Percentiles rank a stretch among this genome's conserved stretches.
These are phyloP conservation scores for Hypotaenidia philippensis DNA, from an alignment of 2,797 vertebrate genomes.

Conservation along the genomic window DNA sequence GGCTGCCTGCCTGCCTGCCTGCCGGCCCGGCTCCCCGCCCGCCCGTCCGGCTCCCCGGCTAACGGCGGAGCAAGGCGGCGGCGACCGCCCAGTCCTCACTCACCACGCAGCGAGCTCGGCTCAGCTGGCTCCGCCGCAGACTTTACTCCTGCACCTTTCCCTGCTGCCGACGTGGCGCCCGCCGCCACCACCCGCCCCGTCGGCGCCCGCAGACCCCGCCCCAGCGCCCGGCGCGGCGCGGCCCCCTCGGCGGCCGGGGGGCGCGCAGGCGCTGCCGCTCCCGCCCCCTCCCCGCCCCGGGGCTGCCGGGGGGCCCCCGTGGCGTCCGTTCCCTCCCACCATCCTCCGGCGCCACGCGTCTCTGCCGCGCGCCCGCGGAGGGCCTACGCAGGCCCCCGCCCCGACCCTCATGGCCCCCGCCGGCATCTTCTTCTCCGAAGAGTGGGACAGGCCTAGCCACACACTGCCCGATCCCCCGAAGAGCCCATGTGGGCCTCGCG, in stretches of 20 bases:
- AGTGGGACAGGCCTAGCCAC: too few species aligned
- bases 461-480: too few species aligned
- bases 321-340: neutral
- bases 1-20: too few species aligned
- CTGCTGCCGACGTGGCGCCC: conserved; percentile 81
- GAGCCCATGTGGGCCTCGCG: neutral
- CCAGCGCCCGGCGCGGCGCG: conserved; percentile 9
- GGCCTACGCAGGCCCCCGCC: neutral
- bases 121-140: neutral
- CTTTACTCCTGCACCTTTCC: neutral
- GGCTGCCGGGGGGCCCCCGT: neutral
- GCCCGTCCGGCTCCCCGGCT: neutral
- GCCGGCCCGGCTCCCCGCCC: too few species aligned
- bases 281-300: neutral
- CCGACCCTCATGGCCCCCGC: rapidly evolving
- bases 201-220: conserved; percentile 54
- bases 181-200: conserved; percentile 49
- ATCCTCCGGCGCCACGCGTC: neutral
- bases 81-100: neutral
- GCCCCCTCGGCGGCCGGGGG: conserved; percentile 17
- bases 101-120: neutral
- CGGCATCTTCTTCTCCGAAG: rapidly evolving
- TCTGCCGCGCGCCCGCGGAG: rapidly evolving
- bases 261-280: conserved; percentile 18
- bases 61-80: neutral